Conservation (phyloP, 1,140 invertebrate genomes). For the Idris sp. region DNA sequence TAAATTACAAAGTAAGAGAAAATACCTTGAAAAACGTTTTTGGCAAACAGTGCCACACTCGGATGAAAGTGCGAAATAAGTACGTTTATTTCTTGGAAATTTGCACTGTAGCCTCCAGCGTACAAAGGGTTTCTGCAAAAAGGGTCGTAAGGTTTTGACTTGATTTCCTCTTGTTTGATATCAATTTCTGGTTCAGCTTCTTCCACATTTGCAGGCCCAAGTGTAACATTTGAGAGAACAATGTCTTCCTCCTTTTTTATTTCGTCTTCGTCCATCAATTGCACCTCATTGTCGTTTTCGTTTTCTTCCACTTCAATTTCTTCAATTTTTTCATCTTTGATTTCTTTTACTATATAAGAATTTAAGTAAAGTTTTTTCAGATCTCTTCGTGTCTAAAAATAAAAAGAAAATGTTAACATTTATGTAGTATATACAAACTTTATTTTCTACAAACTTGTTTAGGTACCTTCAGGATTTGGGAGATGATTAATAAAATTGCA, state of each 20-base stretch:
- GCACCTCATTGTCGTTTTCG: too few relatives aligned
- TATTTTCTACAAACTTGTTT: too few relatives aligned
- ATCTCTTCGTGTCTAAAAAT: slow-evolving; percentile 37
- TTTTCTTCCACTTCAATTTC: not conserved
- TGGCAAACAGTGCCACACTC: slow-evolving; percentile 91
- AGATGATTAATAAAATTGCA: slow-evolving; percentile 88
- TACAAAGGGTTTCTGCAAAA: slow-evolving; percentile 89
- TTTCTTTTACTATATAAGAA: slow-evolving; percentile 43
- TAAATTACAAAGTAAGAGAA: too few relatives aligned
- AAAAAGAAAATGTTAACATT: not conserved
- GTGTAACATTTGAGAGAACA: slow-evolving; percentile 68
- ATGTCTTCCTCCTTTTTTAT: slow-evolving; percentile 64
- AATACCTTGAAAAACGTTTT: slow-evolving; percentile 88
- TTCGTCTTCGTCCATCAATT: slow-evolving; percentile 59
- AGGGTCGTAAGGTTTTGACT: slow-evolving; percentile 82
- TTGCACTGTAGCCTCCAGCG: slow-evolving; percentile 85
- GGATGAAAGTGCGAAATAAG: slow-evolving; percentile 92
- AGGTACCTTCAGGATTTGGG: slow-evolving; percentile 81
- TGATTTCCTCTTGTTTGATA: slow-evolving; percentile 40
- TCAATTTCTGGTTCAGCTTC: slow-evolving; percentile 57
- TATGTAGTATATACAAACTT: too few relatives aligned
- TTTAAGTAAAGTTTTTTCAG: slow-evolving; percentile 22
- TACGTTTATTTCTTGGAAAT: slow-evolving; percentile 85
- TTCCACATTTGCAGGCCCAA: slow-evolving; percentile 73
- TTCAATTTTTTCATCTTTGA: slow-evolving; percentile 31